These are phyloP conservation scores for Philopotamus ludificatus DNA, from an alignment of 1,140 invertebrate genomes.

Conservation along the genomic window DNA sequence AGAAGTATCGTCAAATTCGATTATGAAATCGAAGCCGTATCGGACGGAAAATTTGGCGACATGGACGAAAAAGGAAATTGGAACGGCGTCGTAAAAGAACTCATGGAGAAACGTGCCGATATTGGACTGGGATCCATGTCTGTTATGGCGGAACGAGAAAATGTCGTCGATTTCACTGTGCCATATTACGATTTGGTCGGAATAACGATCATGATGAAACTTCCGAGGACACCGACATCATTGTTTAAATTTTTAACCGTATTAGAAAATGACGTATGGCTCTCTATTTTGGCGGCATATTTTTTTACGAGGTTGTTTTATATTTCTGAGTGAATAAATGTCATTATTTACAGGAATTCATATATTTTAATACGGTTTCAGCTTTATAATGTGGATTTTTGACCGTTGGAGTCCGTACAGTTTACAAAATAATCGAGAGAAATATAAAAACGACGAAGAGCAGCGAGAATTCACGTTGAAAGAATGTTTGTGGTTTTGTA, in stretches of 20 bases:
- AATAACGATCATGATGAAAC: constrained; percentile 87
- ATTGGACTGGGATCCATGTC: constrained; percentile 85
- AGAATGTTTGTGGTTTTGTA: constrained; percentile 98
- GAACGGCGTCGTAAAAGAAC: constrained; percentile 89
- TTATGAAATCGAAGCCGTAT: constrained; percentile 78
- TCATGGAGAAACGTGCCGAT: constrained; percentile 88
- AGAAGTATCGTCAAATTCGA: constrained; percentile 81
- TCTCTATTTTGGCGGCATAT: constrained; percentile 92
- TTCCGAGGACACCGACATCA: constrained; percentile 76
- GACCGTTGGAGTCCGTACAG: constrained; percentile 96
- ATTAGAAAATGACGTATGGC: constrained; percentile 93
- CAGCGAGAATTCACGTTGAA: constrained; percentile 94
- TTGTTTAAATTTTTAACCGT: constrained; percentile 97
- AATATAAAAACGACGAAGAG: constrained; percentile 91
- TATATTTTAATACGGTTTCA: too few species aligned
- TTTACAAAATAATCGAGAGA: constrained; percentile 91
- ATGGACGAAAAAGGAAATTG: constrained; percentile 85
- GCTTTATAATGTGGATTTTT: constrained; percentile 92
- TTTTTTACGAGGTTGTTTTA: constrained; percentile 78
- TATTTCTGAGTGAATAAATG: background rate
- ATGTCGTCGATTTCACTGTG: constrained; percentile 92
- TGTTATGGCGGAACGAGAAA: constrained; percentile 93
- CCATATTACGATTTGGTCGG: constrained; percentile 95
- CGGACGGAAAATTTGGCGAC: constrained; percentile 78
- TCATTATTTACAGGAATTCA: background rate